Base-by-base conservation (phyloP, 2,113 vertebrate genomes). In the Nothocercus nigrocapillus region DNA sequence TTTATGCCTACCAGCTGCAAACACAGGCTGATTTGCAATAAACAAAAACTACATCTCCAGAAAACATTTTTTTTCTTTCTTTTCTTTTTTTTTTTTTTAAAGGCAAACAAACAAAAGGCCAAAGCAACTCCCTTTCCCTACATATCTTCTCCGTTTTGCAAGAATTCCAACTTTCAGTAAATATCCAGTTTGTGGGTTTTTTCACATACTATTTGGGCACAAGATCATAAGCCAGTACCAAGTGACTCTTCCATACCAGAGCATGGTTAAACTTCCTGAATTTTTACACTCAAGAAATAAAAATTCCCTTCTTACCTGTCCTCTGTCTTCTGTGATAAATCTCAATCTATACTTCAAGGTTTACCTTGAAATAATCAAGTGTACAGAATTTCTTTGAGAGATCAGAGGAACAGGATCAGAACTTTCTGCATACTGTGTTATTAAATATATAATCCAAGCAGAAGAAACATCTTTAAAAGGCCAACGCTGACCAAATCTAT, bases 341-440 rank as follows among this genome's bases (percentile, higher is more conserved):
- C 4, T 20, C 0, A 54, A 45, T 2, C 30, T 82, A 5, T 1
- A 3, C 9, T 5, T 74, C 8, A 47, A n/a, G 18, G 72, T 49
- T 58, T 32, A 68, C 13, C 22, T 36, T 12, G 3, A 73, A 70
- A 36, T 62, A 54, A 70, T 27, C 22, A 68, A 64, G 25, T 4
- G 8, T n/a, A 18, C 11, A 15, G 63, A 77, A 51, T 59, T 88
- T 74, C 28, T 74, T 67, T 34, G 6, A 34, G 25, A 63, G 13
- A 74, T 80, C 51, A 9, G 45, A 83, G 34, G 3, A 70, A 22
- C 12, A 25, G 5, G 20, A 87, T 83, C 36, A 74, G 69, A 80
- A 49, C 13, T 61, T 58, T 32, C 4, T 11, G 38, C 44, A 51
- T 42, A 76, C 28, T 25, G 74, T 69, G 62, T 40, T 86, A 68